Evolutionary conservation across 2,797 vertebrate genomes (phyloP), one percentile per base, ranked within the genome.

Genomic region (Propithecus deckenii): DNA sequence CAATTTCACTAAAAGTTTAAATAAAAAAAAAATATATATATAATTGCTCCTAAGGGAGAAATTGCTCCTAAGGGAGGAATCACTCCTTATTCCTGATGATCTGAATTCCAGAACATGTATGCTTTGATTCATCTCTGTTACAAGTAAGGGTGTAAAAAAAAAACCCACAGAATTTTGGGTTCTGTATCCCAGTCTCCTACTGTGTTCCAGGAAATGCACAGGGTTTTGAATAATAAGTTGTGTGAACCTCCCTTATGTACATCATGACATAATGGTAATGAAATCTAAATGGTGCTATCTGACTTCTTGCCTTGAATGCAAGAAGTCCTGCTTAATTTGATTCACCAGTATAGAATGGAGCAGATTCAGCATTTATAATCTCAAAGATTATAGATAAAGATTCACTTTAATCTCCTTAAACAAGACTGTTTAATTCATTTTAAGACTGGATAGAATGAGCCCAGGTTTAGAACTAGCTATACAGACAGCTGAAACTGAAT

Each of bases 331-430:
- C 2, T 84, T 55, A 93, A 76, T 76, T 79, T 61, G 38, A 86
- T 79, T 97, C 84, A 89, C 18, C 55, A 86, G 41, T 88, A 80
- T 67, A 83, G 59, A 97, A 81, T 59, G 72, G 76, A 89, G 28
- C 8, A 46, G 32, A 88, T 41, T 90, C 65, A 91, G 28, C 28
- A n/a, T 80, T 93, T 43, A 43, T 43, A 94, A 52, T 15, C 52
- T 86, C 79, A 67, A 93, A 97, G 32, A 71, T 69, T 88, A 63
- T 61, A 10, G 15, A 59, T 35, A 35, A 79, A 50, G 14, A 71
- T 80, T 93, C 84, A 88, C 91, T 93, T 97, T 52, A 76, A 78
- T 87, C 50, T 89, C n/a, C 35, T 46, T 76, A 35, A 79, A 81
- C 1, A 94, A 86, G 32, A 76, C n/a, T 55, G 18, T 12, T 28